Base-by-base conservation (phyloP, 2,113 vertebrate species). In the Willisornis vidua region DNA sequence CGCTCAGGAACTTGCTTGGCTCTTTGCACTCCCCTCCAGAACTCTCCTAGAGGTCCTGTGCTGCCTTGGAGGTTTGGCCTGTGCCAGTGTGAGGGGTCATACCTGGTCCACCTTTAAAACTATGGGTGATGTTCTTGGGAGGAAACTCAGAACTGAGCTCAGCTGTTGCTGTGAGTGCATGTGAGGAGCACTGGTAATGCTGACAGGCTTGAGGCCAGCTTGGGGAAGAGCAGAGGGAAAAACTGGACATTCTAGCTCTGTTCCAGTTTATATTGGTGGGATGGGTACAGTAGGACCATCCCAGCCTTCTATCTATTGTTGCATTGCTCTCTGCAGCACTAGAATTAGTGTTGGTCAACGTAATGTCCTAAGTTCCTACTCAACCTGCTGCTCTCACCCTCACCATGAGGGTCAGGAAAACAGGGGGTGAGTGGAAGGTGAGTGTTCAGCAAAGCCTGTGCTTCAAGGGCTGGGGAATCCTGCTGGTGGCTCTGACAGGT, bases 271-370 rank as follows among this genome's bases (percentile, higher is more conserved):
- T 26, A 10, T 2, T 46, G 23, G 23, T 55, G 35, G 41, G 14
- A 13, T 33, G 33, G 43, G 9, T 2, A 6, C 14, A 5, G 7
- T 25, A 4, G 25, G 22, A 5, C 25, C 25, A n/a, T 54, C 19
- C 20, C 43, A 81, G 33, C 24, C 39, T 46, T n/a, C 25, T 51
- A 29, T 10, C 31, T 23, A 12, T 39, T 28, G 24, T 70, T 73
- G 24, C 6, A 8, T 15, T 65, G 35, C 59, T 77, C 4, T 62
- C 77, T 62, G n/a, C 57, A 35, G 3, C 4, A 3, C 33, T 28
- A 10, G 6, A 45, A 33, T 23, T 22, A 2, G 0, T 4, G 5
- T 43, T 84, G 85, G 5, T 29, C 14, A 43, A 29, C 13, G 10
- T 33, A 68, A 48, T 10, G 3, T 31, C 11, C 1, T 6, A 4